Base-by-base conservation (phyloP, 2,113 vertebrate species). In the Speoplatyrhinus poulsoni region DNA sequence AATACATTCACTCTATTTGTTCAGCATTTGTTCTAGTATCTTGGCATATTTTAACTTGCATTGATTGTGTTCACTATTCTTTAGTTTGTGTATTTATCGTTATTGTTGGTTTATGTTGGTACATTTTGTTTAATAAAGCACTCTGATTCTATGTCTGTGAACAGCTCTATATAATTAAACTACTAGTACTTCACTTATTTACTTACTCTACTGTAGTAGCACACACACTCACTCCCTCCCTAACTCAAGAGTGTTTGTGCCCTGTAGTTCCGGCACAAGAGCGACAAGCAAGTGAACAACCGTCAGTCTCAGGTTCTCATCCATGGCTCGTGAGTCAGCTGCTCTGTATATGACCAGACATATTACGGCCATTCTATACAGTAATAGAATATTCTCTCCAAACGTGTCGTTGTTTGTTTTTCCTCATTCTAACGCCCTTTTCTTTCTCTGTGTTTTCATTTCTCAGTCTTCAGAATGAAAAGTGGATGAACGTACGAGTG, bases 261-360 rank as follows among this genome's bases (percentile, higher is more conserved):
- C 15, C 52, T 63, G 13, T 79, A 98, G 96, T 98, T 98, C 90
- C 96, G 96, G 85, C 96, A 98, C 86, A 96, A 95, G 89, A 98
- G 96, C 0, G 96, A 98, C 89, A 96, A 96, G 87, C 96, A 98
- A 89, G 96, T 98, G 88, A 98, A 98, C 92, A 98, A 93, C 82
- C 95, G 96, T 0, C 95, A 97, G 91, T 98, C 96, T 92, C 96
- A 95, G 93, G 95, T 98, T 87, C 95, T 98, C 84, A 95, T 98
- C 77, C 69, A 82, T 53, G 95, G 96, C 84, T 93, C 73, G 96
- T 98, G 87, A 97, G 96, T 95, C 62, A 81, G 84, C 83, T 67
- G 12, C 17, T 50, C 11, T 19, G 17, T 48, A 0, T 61, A 41
- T 47, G 16, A 16, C 15, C 54, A 60, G 46, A 72, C 49, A 9